phyloP scores from a whole-genome alignment of 1,140 invertebrate genomes.

The Monochamus saltuarius region DNA sequence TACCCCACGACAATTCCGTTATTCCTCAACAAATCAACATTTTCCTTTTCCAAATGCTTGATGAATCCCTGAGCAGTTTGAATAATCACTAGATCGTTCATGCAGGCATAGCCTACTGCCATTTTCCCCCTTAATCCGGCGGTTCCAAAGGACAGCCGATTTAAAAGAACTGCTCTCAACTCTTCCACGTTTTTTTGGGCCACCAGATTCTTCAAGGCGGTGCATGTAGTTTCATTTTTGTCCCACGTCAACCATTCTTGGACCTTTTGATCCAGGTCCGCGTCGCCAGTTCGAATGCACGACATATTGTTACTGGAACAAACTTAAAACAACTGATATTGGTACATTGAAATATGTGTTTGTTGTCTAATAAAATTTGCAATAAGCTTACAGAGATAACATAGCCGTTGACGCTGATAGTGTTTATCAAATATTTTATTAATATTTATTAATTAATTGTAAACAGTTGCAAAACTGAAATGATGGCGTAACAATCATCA shows the following conservation, averaged over 20 bases:
- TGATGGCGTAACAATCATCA: no score
- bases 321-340: no score
- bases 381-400: no score
- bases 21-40: constrained; percentile 54
- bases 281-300: not conserved
- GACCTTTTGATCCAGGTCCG: constrained; percentile 58
- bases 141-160: constrained; percentile 69
- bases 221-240: constrained; percentile 47
- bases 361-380: no score
- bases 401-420: no score
- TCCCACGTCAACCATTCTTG: constrained; percentile 68
- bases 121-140: constrained; percentile 89
- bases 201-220: constrained; percentile 59
- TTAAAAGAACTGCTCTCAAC: constrained; percentile 61
- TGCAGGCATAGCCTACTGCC: constrained; percentile 87
- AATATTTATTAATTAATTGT: no score
- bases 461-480: no score
- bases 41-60: constrained; percentile 68
- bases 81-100: constrained; percentile 97
- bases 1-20: constrained; percentile 89
- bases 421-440: no score
- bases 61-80: constrained; percentile 94
- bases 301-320: constrained; percentile 3
- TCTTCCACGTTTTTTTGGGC: constrained; percentile 54
- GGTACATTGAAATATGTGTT: no score